Evolutionary conservation across 1,140 invertebrate species (phyloP).

Genomic region (Aphelenchoides fujianensis): DNA sequence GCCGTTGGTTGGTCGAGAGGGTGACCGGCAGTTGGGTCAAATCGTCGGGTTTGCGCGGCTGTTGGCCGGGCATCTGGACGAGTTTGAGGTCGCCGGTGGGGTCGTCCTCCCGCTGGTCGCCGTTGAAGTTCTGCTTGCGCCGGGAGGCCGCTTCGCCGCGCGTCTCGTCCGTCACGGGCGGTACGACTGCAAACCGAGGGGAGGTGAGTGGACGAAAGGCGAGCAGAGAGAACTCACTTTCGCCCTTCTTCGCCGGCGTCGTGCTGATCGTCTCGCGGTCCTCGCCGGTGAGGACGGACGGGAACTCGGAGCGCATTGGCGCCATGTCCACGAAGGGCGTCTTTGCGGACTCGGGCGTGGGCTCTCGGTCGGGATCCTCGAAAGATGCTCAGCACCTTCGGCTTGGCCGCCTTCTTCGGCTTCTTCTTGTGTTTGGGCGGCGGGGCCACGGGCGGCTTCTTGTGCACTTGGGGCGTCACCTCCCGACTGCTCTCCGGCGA

Average conservation of each 20-base stretch:
- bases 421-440: background rate
- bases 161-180: slow-evolving; percentile 2
- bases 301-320: background rate
- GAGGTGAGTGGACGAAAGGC: too few species aligned
- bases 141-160: slow-evolving; percentile 14
- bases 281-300: background rate
- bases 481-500: background rate
- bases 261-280: background rate
- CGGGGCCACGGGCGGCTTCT: background rate
- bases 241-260: background rate
- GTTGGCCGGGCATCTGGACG: slow-evolving; percentile 8
- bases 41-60: slow-evolving; percentile 21
- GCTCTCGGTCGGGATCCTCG: too few species aligned
- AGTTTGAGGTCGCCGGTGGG: slow-evolving; percentile 6
- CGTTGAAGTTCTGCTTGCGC: slow-evolving; percentile 11
- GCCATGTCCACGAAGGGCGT: background rate
- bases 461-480: background rate
- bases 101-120: background rate
- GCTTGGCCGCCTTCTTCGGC: too few species aligned
- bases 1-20: background rate
- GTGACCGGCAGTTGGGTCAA: slow-evolving; percentile 2
- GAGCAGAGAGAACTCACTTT: background rate
- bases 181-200: slow-evolving; percentile 11
- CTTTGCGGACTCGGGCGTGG: too few species aligned
- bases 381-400: too few species aligned